Evolutionary conservation across 2,113 vertebrate genomes (phyloP), one percentile per base, ranked within the genome.

Genomic region (Pungitius pungitius): DNA sequence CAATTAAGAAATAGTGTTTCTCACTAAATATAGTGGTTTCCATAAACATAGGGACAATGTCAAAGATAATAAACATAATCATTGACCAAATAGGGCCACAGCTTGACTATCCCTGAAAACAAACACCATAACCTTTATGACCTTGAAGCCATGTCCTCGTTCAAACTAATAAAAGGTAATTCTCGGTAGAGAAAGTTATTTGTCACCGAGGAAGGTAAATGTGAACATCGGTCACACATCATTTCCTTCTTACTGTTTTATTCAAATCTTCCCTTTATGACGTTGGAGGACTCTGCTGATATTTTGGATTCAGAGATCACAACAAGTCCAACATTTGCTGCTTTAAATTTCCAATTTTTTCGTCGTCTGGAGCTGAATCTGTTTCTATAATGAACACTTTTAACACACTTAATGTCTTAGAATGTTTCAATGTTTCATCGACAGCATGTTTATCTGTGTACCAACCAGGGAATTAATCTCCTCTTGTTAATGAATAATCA

Each of bases 41-140:
- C 1, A 22, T 40, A 71, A 37, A 51, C 6, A 39, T 51, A 4
- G 11, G 30, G 6, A 17, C 55, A 47, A 20, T 27, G 10, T 39
- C 33, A 27, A 51, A 39, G 42, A 39, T 52, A 43, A 65, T 52
- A 43, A 72, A 72, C 20, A 11, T 27, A 30, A 58, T 57, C 30
- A 61, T 75, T 75, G 22, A 75, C 13, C 22, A 14, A 43, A 10
- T 8, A 15, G 15, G 5, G 1, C 20, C 24, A 60, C 17, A 60
- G 8, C 13, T 69, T 22, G 63, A 51, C 47, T 6, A 57, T 39
- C 47, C 24, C 17, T 76, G 40, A 2, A 18, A 52, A 69, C 62
- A 72, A 61, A 68, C 42, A 77, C n/a, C n/a, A 17, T 52, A 54
- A 62, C 8, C 58, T 62, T 51, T 68, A 63, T 49, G 62, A 55